Base-by-base conservation (phyloP, 2,888 invertebrate genomes). In the Acanthococcus lagerstroemiae region DNA sequence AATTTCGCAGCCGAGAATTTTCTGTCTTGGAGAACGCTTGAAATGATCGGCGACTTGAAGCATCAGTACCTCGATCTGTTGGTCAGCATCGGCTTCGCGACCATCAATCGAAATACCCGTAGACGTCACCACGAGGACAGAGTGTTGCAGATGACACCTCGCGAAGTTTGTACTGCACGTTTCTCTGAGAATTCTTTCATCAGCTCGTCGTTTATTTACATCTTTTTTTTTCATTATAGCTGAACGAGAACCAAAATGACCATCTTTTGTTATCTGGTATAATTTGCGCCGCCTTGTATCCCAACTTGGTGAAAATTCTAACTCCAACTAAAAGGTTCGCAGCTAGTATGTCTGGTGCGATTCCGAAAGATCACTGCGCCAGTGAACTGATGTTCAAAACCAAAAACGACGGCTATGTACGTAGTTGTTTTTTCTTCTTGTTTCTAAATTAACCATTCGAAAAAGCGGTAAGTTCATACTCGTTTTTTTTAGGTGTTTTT, bases 231-330 rank as follows among this genome's bases (percentile, higher is more conserved):
- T 68, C 71, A 67, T 80, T 81, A 67, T 77, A 87, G 80, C 78
- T 88, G 30, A 90, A 90, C 73, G 77, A 77, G 7, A 87, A 90
- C 71, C 86, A 86, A 3, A 85, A 85, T 4, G 90, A 89, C 72
- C 82, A 84, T 68, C 82, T 83, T 67, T 75, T 90, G n/a, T 74
- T 90, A 21, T 82, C 87, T 58, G 93, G 94, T 0, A 85, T 95
- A 25, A 79, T 97, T 50, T 90, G 91, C 74, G 94, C 93, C 1
- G 94, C 95, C 0, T 79, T 93, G 21, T 96, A 95, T 77, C 96
- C 96, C 0, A 93, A 94, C 74, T 83, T 97, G 30, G 88, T 91
- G 0, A 87, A 90, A 78, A 86, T 88, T 6, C 77, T 88, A 56
- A 88, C 87, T 0, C 90, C 90, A 0, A 87, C 87, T 71, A 87